A percentile compares a stretch with the other conserved stretches of the same genome.
Conservation (phyloP, 2,888 invertebrate genomes). For the Lordiphosa fenestrarum region DNA sequence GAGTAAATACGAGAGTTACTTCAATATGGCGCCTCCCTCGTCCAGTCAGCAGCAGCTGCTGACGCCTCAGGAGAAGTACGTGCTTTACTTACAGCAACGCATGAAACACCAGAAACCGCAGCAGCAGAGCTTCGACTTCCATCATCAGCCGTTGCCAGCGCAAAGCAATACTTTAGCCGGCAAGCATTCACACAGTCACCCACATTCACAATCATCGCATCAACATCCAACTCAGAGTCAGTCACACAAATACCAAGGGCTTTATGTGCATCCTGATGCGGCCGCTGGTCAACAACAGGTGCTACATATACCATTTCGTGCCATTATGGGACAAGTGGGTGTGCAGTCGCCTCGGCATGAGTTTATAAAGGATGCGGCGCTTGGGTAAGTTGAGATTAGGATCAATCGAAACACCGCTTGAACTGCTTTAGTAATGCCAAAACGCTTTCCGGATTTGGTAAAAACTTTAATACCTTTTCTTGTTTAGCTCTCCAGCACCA, state of each 20-base stretch:
- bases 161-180: constrained; percentile 50
- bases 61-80: constrained; percentile 79
- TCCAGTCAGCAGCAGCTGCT: constrained; percentile 50
- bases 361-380: constrained; percentile 8
- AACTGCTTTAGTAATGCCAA: neutral
- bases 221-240: constrained; percentile 25
- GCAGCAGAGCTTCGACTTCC: constrained; percentile 49
- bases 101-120: constrained; percentile 58
- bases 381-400: constrained; percentile 1
- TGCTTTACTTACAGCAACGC: constrained; percentile 78
- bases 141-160: constrained; percentile 51
- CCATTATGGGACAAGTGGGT: constrained; percentile 62
- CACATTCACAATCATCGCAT: constrained; percentile 30
- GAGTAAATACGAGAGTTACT: constrained; percentile 58
- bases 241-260: constrained; percentile 29
- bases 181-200: constrained; percentile 33
- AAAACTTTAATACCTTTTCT: neutral
- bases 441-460: neutral
- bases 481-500: constrained; percentile 42
- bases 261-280: constrained; percentile 43
- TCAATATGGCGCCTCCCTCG: constrained; percentile 54
- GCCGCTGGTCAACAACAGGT: constrained; percentile 61
- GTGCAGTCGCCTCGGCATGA: constrained; percentile 33
- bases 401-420: neutral
- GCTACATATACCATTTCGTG: constrained; percentile 70